phyloP scores from a whole-genome alignment of 2,888 invertebrate species.

The Tuta absoluta region DNA sequence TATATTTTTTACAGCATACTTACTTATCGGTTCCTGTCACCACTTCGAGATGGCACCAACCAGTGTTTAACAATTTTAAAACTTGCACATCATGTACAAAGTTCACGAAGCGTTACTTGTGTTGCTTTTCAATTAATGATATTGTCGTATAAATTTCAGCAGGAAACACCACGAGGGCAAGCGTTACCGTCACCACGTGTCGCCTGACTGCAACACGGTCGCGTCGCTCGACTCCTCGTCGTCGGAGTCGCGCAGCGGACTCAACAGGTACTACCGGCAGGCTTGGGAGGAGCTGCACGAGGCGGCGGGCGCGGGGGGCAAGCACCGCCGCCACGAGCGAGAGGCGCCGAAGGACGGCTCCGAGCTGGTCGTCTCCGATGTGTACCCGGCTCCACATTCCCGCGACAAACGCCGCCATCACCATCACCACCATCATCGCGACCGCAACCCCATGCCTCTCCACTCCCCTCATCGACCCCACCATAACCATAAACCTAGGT shows the following conservation, averaged over 20 bases:
- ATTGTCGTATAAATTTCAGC: slow-evolving; percentile 40
- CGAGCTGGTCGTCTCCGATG: slow-evolving; percentile 88
- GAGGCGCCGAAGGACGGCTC: slow-evolving; percentile 86
- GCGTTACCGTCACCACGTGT: slow-evolving; percentile 93
- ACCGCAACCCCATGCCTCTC: slow-evolving; percentile 66
- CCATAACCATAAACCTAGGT: slow-evolving; percentile 79
- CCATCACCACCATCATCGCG: slow-evolving; percentile 89
- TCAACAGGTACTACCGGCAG: slow-evolving; percentile 94
- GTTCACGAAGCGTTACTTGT: neutral
- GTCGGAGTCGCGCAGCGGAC: slow-evolving; percentile 90
- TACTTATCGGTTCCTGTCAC: too few species aligned
- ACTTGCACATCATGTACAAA: neutral
- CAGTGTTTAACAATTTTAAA: neutral
- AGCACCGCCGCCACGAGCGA: slow-evolving; percentile 65
- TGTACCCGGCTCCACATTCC: slow-evolving; percentile 69
- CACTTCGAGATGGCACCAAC: neutral
- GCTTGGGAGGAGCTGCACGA: slow-evolving; percentile 97
- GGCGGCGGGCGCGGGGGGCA: slow-evolving; percentile 84
- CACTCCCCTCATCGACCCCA: slow-evolving; percentile 79
- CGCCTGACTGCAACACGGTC: slow-evolving; percentile 94
- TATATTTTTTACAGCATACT: neutral
- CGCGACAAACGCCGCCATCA: slow-evolving; percentile 85
- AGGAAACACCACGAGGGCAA: slow-evolving; percentile 86
- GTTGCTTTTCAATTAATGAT: neutral
- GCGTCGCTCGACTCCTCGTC: slow-evolving; percentile 94